phyloP scores from a whole-genome alignment of 2,888 invertebrate species.

The Macaria notata region DNA sequence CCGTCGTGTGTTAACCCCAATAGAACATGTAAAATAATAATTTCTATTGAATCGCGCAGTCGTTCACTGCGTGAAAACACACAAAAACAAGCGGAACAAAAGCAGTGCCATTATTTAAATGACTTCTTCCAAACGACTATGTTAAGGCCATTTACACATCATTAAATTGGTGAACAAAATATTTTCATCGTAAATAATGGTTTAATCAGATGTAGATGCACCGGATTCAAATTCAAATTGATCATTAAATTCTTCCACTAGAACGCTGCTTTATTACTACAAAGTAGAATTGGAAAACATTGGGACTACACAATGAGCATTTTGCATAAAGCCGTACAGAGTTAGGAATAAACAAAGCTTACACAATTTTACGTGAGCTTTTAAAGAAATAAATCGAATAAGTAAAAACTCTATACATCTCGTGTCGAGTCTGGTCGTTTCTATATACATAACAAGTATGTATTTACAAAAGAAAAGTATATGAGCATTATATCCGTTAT shows the following conservation, averaged over 20 bases:
- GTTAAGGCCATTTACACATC: constrained; percentile 25
- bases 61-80: neutral
- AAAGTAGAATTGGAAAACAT: constrained; percentile 13
- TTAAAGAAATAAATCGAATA: no score
- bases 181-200: constrained; percentile 30
- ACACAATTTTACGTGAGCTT: no score
- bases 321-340: constrained; percentile 16
- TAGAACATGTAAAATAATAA: no score
- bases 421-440: no score
- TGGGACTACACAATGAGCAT: constrained; percentile 14
- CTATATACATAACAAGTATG: no score
- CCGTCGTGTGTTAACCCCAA: no score
- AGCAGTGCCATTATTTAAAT: constrained; percentile 19
- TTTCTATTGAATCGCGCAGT: no score
- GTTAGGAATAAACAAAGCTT: no score
- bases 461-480: no score
- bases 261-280: constrained; percentile 21
- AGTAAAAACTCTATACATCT: no score
- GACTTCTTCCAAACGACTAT: constrained; percentile 8
- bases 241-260: constrained; percentile 38
- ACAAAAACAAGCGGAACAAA: constrained; percentile 15
- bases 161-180: constrained; percentile 29
- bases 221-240: constrained; percentile 29
- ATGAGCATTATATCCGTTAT: no score
- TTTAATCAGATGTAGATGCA: constrained; percentile 31